A percentile compares a stretch with the other conserved stretches of the same genome.
Evolutionary conservation across 2,797 vertebrate species (phyloP).

Genomic region (Jordanella pulchra): DNA sequence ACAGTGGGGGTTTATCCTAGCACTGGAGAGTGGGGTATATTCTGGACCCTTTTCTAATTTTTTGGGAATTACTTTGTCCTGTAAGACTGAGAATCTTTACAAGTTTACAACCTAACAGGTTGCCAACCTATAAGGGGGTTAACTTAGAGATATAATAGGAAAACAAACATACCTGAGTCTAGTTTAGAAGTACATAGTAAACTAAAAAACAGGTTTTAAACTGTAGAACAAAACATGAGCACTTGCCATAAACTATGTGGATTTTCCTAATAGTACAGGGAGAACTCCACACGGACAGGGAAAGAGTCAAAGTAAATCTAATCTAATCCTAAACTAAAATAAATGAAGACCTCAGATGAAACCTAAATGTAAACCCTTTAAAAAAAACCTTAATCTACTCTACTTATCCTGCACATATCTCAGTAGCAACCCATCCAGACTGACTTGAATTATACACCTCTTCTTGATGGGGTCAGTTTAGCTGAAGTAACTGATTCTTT

Average conservation of each 20-base stretch:
- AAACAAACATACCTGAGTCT: neutral
- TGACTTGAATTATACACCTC: neutral
- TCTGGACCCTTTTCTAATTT: no score
- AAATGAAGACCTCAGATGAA: neutral
- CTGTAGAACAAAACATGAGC: neutral
- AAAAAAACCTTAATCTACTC: neutral
- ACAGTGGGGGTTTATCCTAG: no score
- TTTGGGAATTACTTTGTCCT: no score
- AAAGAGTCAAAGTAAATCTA: neutral
- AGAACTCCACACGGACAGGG: neutral
- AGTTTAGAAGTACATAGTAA: neutral
- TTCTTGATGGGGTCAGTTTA: neutral
- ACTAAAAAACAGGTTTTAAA: neutral
- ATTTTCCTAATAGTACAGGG: neutral
- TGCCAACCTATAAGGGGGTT: no score
- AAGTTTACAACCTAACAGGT: no score
- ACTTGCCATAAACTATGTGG: neutral
- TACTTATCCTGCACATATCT: neutral
- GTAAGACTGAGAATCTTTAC: no score
- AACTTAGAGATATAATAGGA: no score
- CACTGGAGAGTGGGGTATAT: no score
- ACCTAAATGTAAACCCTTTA: neutral
- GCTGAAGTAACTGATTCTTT: neutral
- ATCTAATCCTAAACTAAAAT: neutral
- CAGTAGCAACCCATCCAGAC: neutral